These are phyloP conservation scores for Gnatocerus cornutus DNA, from an alignment of 2,888 invertebrate species.

Conservation along the genomic window DNA sequence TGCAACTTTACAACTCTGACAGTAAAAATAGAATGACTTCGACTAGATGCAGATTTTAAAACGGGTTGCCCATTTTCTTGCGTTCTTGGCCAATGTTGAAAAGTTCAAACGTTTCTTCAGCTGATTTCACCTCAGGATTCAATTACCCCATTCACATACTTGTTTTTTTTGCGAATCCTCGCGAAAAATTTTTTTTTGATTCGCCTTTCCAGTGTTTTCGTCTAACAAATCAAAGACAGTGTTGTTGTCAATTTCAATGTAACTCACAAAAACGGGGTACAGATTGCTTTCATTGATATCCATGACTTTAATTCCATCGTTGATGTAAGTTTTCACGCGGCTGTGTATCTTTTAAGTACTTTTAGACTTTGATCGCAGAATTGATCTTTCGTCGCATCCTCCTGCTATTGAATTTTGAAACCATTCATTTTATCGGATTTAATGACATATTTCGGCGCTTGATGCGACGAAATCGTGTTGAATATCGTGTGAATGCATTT, in stretches of 20 bases:
- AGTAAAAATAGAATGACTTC: constrained; percentile 97
- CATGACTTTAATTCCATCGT: constrained; percentile 63
- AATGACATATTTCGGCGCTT: too few relatives aligned
- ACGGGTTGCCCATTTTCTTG: constrained; percentile 92
- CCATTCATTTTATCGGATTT: constrained; percentile 94
- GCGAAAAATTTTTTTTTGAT: constrained; percentile 90
- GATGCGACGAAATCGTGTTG: constrained; percentile 70
- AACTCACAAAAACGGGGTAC: constrained; percentile 89
- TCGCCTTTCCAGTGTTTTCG: constrained; percentile 79
- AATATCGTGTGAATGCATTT: too few relatives aligned
- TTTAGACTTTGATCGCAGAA: constrained; percentile 50
- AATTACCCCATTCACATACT: constrained; percentile 95
- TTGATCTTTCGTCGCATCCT: constrained; percentile 87
- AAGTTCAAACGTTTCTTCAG: constrained; percentile 95
- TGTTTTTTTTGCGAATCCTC: constrained; percentile 90
- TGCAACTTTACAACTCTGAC: constrained; percentile 90
- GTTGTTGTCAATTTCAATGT: constrained; percentile 98
- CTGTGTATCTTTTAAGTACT: constrained; percentile 40
- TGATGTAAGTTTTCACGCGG: constrained; percentile 61
- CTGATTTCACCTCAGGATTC: constrained; percentile 95
- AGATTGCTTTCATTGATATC: constrained; percentile 87
- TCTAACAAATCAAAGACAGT: constrained; percentile 96
- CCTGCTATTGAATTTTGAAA: constrained; percentile 91
- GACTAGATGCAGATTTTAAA: constrained; percentile 95
- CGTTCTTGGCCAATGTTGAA: constrained; percentile 91